These are phyloP conservation scores for Tamandua tetradactyla DNA, from an alignment of 2,797 vertebrate species.

Conservation along the genomic window DNA sequence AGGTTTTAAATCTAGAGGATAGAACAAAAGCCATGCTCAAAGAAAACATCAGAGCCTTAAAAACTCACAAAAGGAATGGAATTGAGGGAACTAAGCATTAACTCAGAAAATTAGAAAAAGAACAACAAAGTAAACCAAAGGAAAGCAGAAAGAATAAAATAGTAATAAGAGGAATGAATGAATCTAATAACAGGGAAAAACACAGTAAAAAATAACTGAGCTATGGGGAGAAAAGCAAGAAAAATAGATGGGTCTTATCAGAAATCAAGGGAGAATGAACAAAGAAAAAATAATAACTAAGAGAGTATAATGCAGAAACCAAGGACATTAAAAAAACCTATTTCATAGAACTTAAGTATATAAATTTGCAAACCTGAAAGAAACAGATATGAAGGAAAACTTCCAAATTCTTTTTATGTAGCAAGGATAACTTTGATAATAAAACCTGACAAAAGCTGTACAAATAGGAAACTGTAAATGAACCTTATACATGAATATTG, in stretches of 20 bases:
- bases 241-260: neutral
- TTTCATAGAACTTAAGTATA: neutral
- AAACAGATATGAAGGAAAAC: neutral
- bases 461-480: neutral
- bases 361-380: neutral
- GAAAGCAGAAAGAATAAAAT: neutral
- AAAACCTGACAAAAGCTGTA: neutral
- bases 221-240: neutral
- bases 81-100: neutral
- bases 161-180: neutral
- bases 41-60: neutral
- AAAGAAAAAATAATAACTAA: neutral
- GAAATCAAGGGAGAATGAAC: neutral
- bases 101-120: neutral
- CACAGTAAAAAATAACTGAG: neutral
- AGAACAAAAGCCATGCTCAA: neutral
- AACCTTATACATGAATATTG: conserved; percentile 5
- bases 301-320: neutral
- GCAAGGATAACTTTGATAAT: neutral
- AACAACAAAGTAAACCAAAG: neutral
- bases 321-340: neutral
- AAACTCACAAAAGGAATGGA: neutral
- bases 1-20: neutral
- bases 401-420: neutral
- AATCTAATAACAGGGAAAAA: neutral